phyloP scores from a whole-genome alignment of 2,888 invertebrate species.

The Dolichomitus sp. region DNA sequence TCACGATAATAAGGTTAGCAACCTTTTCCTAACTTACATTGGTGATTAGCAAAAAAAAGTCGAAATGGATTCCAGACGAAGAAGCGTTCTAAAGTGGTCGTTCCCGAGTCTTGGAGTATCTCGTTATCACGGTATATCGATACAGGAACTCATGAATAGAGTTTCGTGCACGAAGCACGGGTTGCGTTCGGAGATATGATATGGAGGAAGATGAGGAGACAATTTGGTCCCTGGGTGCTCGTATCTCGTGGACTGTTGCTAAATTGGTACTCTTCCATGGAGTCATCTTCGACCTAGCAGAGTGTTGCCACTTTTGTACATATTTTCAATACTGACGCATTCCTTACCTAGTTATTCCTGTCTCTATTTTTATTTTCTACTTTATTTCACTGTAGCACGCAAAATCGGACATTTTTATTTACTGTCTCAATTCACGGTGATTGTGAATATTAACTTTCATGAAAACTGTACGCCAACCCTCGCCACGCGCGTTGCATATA shows the following conservation, averaged over 20 bases:
- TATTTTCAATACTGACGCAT: background rate
- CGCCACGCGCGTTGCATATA: no score
- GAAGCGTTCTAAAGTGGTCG: slow-evolving; percentile 2
- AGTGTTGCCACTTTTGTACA: background rate
- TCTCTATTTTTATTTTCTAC: background rate
- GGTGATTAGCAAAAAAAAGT: background rate
- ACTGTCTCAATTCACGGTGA: background rate
- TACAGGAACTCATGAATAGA: slow-evolving; percentile 14
- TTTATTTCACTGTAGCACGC: background rate
- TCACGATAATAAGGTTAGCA: background rate
- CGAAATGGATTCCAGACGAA: background rate
- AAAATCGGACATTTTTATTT: background rate
- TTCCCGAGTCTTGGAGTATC: slow-evolving; percentile 3
- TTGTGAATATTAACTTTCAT: no score
- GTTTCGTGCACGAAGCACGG: background rate
- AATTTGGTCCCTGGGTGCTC: slow-evolving; percentile 31
- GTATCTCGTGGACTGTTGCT: slow-evolving; percentile 5
- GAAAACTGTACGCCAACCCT: background rate
- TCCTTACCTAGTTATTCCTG: background rate
- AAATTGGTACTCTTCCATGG: slow-evolving; percentile 16
- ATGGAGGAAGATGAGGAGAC: slow-evolving; percentile 12
- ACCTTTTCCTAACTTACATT: background rate
- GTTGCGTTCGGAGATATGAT: background rate
- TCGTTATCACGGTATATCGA: slow-evolving; percentile 24
- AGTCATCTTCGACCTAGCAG: background rate